phyloP scores from a whole-genome alignment of 1,140 invertebrate genomes.

The Hycleus phaleratus region DNA sequence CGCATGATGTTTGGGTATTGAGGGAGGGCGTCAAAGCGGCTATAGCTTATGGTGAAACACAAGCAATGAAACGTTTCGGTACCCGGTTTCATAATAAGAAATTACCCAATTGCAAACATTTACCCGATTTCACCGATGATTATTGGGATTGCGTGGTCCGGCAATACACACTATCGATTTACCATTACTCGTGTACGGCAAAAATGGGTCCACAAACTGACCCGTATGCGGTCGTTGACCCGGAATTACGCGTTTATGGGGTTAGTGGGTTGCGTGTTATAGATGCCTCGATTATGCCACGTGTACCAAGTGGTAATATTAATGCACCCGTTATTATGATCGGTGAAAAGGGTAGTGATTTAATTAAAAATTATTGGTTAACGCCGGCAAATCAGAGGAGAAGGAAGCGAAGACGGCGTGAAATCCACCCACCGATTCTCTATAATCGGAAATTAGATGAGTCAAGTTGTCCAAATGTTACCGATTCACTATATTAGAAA shows the following conservation, averaged over 20 bases:
- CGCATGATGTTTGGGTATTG: constrained; percentile 67
- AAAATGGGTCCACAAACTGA: constrained; percentile 78
- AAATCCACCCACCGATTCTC: too few species aligned
- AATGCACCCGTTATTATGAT: constrained; percentile 87
- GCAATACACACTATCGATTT: constrained; percentile 81
- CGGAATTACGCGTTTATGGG: constrained; percentile 67
- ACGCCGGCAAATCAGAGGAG: constrained; percentile 33
- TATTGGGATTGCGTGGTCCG: constrained; percentile 75
- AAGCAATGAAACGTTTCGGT: constrained; percentile 65
- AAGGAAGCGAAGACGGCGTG: constrained; percentile 21
- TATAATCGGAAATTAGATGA: too few species aligned
- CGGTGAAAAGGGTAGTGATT: constrained; percentile 82
- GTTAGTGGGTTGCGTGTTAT: constrained; percentile 66
- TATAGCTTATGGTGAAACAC: constrained; percentile 67
- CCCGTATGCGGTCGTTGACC: constrained; percentile 74
- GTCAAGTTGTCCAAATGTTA: too few species aligned
- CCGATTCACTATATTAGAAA: too few species aligned
- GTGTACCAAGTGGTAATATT: constrained; percentile 75
- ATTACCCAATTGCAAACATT: constrained; percentile 70
- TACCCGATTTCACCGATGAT: constrained; percentile 67
- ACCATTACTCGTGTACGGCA: constrained; percentile 73
- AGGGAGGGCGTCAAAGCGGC: constrained; percentile 79
- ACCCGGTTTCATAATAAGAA: constrained; percentile 62
- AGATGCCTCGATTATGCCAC: constrained; percentile 75
- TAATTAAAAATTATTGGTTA: constrained; percentile 70